Percentiles rank a stretch among this genome's conserved stretches.
Evolutionary conservation across 2,888 invertebrate genomes (phyloP).

Genomic region (Xestia ashworthii): DNA sequence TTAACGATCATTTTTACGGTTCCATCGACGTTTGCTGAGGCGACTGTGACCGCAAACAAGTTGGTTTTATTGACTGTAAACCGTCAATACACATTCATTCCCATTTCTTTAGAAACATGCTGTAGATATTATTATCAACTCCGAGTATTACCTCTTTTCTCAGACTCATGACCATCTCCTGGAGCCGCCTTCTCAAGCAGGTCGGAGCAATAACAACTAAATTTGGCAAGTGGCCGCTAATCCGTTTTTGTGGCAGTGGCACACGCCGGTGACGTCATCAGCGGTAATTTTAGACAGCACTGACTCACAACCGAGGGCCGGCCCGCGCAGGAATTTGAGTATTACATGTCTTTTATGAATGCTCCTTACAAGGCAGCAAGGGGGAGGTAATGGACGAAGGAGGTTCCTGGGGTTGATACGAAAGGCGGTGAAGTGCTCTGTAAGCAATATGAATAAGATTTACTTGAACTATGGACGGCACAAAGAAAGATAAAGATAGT

Average conservation of each 20-base stretch:
- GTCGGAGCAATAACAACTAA: conserved; percentile 73
- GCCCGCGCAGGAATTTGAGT: conserved; percentile 63
- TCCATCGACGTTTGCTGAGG: conserved; percentile 35
- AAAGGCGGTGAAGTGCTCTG: background rate
- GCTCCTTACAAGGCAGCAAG: conserved; percentile 60
- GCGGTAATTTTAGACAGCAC: conserved; percentile 65
- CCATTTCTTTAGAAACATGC: conserved; percentile 9
- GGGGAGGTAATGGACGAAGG: background rate
- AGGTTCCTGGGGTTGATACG: background rate
- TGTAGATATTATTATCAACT: conserved; percentile 2
- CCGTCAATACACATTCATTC: conserved; percentile 9
- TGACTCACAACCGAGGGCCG: conserved; percentile 66
- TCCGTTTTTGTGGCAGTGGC: conserved; percentile 69
- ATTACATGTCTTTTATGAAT: conserved; percentile 62
- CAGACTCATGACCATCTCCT: conserved; percentile 19
- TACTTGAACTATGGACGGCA: background rate
- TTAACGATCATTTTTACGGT: conserved; percentile 62
- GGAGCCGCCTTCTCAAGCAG: conserved; percentile 55
- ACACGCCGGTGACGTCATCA: conserved; percentile 68
- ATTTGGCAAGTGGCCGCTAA: conserved; percentile 71
- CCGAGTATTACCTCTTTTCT: background rate
- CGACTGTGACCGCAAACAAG: conserved; percentile 52
- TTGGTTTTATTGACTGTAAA: conserved; percentile 43
- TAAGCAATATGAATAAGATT: background rate
- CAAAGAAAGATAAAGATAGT: background rate